phyloP scores from a whole-genome alignment of 1,140 invertebrate species.

The Leptonema lineaticorne region DNA sequence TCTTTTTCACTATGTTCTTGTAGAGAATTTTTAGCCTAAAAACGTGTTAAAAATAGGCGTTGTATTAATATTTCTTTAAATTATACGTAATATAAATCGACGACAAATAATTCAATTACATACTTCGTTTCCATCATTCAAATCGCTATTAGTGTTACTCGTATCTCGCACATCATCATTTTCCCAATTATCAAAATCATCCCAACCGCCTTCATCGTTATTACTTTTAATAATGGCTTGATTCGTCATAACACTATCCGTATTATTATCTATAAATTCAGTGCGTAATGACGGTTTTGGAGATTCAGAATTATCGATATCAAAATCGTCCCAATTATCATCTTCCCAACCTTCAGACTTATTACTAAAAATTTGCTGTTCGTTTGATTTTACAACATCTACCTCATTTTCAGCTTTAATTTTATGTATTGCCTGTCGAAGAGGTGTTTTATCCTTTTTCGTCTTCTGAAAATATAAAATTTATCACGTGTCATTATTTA shows the following conservation, averaged over 20 bases:
- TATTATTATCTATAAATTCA: constrained; percentile 20
- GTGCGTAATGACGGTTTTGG: constrained; percentile 7
- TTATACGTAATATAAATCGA: background rate
- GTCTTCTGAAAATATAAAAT: no score
- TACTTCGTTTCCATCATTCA: background rate
- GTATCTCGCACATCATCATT: constrained; percentile 25
- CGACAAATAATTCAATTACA: background rate
- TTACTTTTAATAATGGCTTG: background rate
- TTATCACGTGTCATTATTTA: no score
- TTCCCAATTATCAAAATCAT: constrained; percentile 58
- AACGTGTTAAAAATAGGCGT: background rate
- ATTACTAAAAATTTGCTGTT: background rate
- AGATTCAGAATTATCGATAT: constrained; percentile 57
- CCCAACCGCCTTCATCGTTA: constrained; percentile 52
- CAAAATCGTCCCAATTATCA: constrained; percentile 61
- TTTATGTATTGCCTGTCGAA: background rate
- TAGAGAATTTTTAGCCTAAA: background rate
- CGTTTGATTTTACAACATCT: background rate
- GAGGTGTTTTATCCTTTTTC: no score
- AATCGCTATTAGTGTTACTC: background rate
- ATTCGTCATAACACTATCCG: background rate
- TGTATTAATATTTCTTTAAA: background rate
- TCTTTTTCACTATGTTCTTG: constrained; percentile 30
- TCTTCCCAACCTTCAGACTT: constrained; percentile 41
- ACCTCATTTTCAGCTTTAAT: background rate